phyloP scores from a whole-genome alignment of 2,888 invertebrate genomes.

The Tetranychus piercei region DNA sequence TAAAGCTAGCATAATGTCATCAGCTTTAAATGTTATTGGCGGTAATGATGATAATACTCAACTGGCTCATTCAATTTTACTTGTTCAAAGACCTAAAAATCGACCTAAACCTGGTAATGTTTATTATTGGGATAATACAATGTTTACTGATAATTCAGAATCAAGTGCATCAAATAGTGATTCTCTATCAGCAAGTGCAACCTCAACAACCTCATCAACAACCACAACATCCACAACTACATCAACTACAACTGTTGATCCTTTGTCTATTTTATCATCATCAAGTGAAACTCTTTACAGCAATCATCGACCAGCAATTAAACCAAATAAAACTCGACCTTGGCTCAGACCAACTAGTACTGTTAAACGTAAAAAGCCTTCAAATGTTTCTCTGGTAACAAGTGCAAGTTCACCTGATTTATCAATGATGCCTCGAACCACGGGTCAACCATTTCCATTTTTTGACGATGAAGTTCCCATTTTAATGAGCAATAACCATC shows the following conservation, averaged over 20 bases:
- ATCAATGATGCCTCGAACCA: not conserved
- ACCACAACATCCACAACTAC: constrained; percentile 8
- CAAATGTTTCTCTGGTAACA: not conserved
- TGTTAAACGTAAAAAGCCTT: not conserved
- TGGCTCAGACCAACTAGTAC: not conserved
- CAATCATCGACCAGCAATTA: not conserved
- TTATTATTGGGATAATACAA: constrained; percentile 12
- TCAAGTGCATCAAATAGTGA: not conserved
- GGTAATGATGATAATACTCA: constrained; percentile 16
- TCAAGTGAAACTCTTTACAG: not conserved
- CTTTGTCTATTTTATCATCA: not conserved
- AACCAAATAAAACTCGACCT: not conserved
- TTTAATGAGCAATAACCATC: constrained; percentile 12
- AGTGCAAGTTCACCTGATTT: not conserved
- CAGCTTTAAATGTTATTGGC: constrained; percentile 20
- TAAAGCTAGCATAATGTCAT: constrained; percentile 12
- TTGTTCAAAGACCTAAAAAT: constrained; percentile 15
- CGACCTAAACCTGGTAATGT: constrained; percentile 3
- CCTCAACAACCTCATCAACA: not conserved
- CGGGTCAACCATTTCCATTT: not conserved
- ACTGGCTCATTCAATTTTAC: constrained; percentile 18
- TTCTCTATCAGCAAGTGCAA: not conserved
- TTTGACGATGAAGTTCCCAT: constrained; percentile 8
- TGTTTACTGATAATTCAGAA: not conserved
- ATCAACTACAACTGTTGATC: constrained; percentile 5